Percentiles rank a stretch among this genome's conserved stretches.
phyloP scores from a whole-genome alignment of 2,888 invertebrate genomes.

The Tiphia femorata region DNA sequence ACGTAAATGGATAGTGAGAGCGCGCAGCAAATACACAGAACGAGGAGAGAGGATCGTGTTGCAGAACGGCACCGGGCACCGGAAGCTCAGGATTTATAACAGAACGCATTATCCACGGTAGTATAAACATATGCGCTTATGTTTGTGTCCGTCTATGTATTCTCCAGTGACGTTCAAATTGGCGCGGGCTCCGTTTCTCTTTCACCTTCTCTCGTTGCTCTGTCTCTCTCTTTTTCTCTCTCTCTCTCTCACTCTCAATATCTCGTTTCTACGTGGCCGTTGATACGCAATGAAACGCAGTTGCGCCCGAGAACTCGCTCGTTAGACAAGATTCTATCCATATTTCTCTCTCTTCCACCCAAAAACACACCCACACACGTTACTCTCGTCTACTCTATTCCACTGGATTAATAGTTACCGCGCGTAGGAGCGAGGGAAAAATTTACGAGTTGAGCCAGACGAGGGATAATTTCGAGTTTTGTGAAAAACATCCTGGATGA shows the following conservation, averaged over 20 bases:
- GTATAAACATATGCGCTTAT: slow-evolving; percentile 22
- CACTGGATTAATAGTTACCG: too few species aligned
- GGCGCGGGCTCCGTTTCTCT: background rate
- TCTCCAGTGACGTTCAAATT: slow-evolving; percentile 11
- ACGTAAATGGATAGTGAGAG: background rate
- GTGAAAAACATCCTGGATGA: too few species aligned
- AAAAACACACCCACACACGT: too few species aligned
- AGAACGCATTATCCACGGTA: slow-evolving; percentile 27
- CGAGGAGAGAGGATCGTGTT: slow-evolving; percentile 29
- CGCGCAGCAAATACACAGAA: slow-evolving; percentile 31
- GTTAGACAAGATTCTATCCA: too few species aligned
- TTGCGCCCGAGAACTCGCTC: background rate
- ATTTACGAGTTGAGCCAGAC: too few species aligned
- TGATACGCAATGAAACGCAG: background rate
- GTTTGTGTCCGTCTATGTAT: too few species aligned
- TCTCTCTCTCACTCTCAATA: background rate
- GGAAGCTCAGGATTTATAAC: slow-evolving; percentile 35
- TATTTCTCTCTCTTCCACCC: too few species aligned
- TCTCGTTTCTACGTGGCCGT: background rate
- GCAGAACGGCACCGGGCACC: too few species aligned
- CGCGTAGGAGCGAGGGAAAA: too few species aligned
- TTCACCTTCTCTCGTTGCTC: background rate
- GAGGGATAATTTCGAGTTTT: too few species aligned
- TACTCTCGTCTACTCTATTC: too few species aligned
- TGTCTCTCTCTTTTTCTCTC: background rate